Base-by-base conservation (phyloP, 2,888 invertebrate species). In the Cephus nigrinus region DNA sequence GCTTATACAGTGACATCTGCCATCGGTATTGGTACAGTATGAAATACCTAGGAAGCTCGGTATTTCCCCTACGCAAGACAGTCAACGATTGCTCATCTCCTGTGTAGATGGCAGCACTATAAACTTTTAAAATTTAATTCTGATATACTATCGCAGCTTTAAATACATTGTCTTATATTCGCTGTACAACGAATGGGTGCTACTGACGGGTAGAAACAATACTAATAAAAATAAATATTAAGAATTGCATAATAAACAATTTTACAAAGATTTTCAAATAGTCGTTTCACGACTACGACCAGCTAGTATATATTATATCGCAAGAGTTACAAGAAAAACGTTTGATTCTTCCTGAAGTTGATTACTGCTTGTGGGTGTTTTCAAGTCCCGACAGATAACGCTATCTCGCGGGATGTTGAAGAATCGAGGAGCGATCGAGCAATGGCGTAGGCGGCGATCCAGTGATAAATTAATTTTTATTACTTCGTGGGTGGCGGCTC, bases 401-500 rank as follows among this genome's bases (percentile, higher is more conserved):
- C 85, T 82, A 85, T 82, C 87, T 88, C 76, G 83, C 80, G 88
- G 83, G 84, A 86, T 86, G 82, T 77, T 82, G 82, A 69, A 73
- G 75, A 87, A 78, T 81, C 79, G 76, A 30, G 68, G 15, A 30
- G 12, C 75, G 76, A 79, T 75, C 78, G 83, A 87, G 86, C 86
- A 88, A 88, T 88, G 88, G 88, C 88, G 88, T 88, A 88, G 88
- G 88, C 86, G 88, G 86, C 84, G 86, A 87, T 87, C 80, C 83
- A 82, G 85, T 87, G 88, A 88, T 88, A 88, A 88, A 88, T 88
- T 88, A 87, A 88, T 88, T 88, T 88, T 88, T 87, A 88, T 86
- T 83, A 82, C 88, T 84, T 86, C 88, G 87, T 87, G 88, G 88
- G 87, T 88, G 87, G 87, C 85, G 85, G 86, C 86, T 86, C 80